Percentiles rank a stretch among this genome's conserved stretches.
Conservation (phyloP, 2,888 invertebrate species). For the Pyrgus malvae region DNA sequence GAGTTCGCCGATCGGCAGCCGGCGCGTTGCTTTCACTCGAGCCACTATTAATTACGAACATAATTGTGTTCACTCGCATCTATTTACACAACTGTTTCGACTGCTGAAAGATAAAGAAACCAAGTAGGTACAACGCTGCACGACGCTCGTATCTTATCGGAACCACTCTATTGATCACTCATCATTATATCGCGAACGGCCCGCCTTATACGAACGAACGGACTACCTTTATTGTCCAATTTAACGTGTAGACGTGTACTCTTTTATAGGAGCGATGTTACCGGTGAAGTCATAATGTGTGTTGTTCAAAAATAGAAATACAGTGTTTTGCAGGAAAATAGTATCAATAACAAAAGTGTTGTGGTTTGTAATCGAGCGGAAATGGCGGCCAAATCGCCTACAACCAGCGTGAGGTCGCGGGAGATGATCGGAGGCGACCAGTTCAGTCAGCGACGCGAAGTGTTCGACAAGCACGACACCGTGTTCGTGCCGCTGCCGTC, state of each 20-base stretch:
- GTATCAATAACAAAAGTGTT: constrained; percentile 77
- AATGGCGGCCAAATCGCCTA: constrained; percentile 77
- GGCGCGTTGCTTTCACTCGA: constrained; percentile 73
- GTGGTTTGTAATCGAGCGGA: constrained; percentile 79
- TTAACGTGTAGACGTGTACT: constrained; percentile 66
- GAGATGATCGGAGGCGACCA: constrained; percentile 75
- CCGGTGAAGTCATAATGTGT: constrained; percentile 79
- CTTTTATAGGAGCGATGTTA: constrained; percentile 70
- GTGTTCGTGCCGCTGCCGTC: constrained; percentile 71
- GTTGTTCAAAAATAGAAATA: constrained; percentile 75
- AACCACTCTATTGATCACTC: constrained; percentile 75
- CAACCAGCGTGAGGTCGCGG: constrained; percentile 72
- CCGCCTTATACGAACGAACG: constrained; percentile 73
- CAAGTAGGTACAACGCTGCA: constrained; percentile 57
- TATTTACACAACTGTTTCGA: constrained; percentile 79
- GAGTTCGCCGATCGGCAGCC: constrained; percentile 52
- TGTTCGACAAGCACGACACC: constrained; percentile 77
- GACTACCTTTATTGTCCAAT: constrained; percentile 76
- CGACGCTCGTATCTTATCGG: constrained; percentile 75
- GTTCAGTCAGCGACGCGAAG: constrained; percentile 78
- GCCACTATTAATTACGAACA: constrained; percentile 71
- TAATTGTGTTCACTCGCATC: constrained; percentile 69
- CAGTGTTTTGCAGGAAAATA: constrained; percentile 78
- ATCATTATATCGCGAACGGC: constrained; percentile 74
- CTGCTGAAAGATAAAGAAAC: constrained; percentile 77